A percentile compares a stretch with the other conserved stretches of the same genome.
phyloP scores from a whole-genome alignment of 2,888 invertebrate species.

The Halocaridina rubra region DNA sequence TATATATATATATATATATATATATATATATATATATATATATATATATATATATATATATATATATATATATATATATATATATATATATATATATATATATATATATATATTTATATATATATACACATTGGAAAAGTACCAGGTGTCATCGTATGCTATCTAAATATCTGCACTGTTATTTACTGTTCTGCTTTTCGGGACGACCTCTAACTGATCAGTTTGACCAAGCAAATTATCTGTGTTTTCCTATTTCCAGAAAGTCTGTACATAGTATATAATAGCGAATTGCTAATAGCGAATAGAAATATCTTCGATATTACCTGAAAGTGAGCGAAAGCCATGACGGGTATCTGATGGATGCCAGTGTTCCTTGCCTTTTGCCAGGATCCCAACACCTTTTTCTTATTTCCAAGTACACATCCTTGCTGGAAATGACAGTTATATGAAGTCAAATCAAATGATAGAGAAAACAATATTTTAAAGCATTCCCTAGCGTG shows the following conservation, averaged over 20 bases:
- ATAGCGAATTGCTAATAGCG: too few relatives aligned
- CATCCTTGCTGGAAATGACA: conserved; percentile 75
- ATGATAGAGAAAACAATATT: too few relatives aligned
- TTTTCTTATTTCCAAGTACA: conserved; percentile 77
- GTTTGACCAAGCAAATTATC: too few relatives aligned
- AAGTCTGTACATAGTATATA: too few relatives aligned
- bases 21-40: background rate
- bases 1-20: background rate
- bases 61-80: background rate
- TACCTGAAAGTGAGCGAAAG: conserved; percentile 83
- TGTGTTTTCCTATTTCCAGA: too few relatives aligned
- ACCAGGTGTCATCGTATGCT: too few relatives aligned
- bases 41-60: background rate
- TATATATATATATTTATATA: background rate
- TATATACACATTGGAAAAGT: background rate
- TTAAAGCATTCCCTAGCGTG: too few relatives aligned
- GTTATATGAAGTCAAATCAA: too few relatives aligned
- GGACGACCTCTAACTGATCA: too few relatives aligned
- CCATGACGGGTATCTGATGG: conserved; percentile 80
- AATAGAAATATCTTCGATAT: too few relatives aligned
- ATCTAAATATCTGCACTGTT: too few relatives aligned
- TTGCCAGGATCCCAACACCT: conserved; percentile 84
- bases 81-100: background rate
- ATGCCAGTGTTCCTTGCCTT: conserved; percentile 81
- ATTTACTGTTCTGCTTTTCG: too few relatives aligned